Evolutionary conservation across 2,888 invertebrate genomes (phyloP).

Genomic region (Scaptomyza polygonia): DNA sequence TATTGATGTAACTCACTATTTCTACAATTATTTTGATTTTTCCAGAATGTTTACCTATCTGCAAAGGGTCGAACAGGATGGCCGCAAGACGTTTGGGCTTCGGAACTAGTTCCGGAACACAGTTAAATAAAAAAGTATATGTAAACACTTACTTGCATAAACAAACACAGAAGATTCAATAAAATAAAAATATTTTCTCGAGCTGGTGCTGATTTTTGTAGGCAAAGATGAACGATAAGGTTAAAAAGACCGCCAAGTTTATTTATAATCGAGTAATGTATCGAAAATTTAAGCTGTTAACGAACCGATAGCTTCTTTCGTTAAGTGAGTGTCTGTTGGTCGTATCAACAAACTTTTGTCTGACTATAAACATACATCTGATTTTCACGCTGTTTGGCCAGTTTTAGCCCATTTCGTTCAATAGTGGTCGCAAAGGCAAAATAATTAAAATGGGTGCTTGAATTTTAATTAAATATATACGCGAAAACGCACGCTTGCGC

Average conservation of each 20-base stretch:
- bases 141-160: not conserved
- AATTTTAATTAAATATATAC: slow-evolving; percentile 37
- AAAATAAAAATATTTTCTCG: not conserved
- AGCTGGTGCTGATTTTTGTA: not conserved
- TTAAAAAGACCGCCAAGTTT: not conserved
- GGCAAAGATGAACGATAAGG: not conserved
- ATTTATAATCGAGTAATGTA: not conserved
- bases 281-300: slow-evolving; percentile 5
- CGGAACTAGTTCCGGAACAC: slow-evolving; percentile 89
- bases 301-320: not conserved
- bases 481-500: slow-evolving; percentile 54
- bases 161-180: not conserved
- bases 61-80: slow-evolving; percentile 96
- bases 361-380: slow-evolving; percentile 20
- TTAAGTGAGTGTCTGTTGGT: slow-evolving; percentile 5
- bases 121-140: slow-evolving; percentile 79
- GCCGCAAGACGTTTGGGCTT: slow-evolving; percentile 98
- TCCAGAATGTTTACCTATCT: slow-evolving; percentile 76
- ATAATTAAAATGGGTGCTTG: slow-evolving; percentile 58
- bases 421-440: slow-evolving; percentile 41
- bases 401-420: slow-evolving; percentile 41
- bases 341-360: slow-evolving; percentile 20
- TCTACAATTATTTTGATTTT: slow-evolving; percentile 4
- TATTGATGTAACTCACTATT: not conserved
- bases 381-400: slow-evolving; percentile 30